Evolutionary conservation across 2,797 vertebrate genomes (phyloP).

Genomic region (Hydrocynus forskahlii): DNA sequence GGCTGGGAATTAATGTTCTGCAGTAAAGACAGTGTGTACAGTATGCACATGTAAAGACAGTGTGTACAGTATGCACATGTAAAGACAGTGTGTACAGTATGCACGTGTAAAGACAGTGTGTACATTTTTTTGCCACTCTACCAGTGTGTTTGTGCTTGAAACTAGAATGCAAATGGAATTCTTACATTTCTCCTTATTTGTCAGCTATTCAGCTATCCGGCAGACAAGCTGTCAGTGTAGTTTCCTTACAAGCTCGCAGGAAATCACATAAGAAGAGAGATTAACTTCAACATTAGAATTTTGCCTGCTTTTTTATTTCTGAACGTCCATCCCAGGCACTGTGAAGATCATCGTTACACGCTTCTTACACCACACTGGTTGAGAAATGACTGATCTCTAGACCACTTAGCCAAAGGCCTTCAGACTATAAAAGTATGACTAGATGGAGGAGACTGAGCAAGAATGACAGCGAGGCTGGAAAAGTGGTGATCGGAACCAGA

Average conservation of each 20-base stretch:
- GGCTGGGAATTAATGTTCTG: no score
- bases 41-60: no score
- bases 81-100: no score
- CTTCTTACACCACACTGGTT: no score
- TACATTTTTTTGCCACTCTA: no score
- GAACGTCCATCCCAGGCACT: not conserved
- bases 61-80: no score
- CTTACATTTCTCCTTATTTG: conserved; percentile 5
- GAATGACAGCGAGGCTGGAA: conserved; percentile 37
- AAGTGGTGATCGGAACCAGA: conserved; percentile 74
- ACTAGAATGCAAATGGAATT: conserved; percentile 3
- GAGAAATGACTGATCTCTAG: conserved; percentile 42
- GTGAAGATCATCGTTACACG: not conserved
- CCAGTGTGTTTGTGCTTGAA: conserved; percentile 16
- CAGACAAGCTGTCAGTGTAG: not conserved
- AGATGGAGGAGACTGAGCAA: conserved; percentile 34
- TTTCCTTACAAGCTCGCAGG: conserved; percentile 21
- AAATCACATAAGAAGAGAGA: not conserved
- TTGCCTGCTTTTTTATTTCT: not conserved
- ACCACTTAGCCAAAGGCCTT: not conserved
- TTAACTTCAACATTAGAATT: not conserved
- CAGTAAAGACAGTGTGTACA: no score
- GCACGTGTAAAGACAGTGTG: no score
- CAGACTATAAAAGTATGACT: not conserved
- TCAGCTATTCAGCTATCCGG: not conserved